A percentile compares a stretch with the other conserved stretches of the same genome.
These are phyloP conservation scores for Myiopsitta monachus DNA, from an alignment of 2,113 vertebrate genomes.

Conservation along the genomic window DNA sequence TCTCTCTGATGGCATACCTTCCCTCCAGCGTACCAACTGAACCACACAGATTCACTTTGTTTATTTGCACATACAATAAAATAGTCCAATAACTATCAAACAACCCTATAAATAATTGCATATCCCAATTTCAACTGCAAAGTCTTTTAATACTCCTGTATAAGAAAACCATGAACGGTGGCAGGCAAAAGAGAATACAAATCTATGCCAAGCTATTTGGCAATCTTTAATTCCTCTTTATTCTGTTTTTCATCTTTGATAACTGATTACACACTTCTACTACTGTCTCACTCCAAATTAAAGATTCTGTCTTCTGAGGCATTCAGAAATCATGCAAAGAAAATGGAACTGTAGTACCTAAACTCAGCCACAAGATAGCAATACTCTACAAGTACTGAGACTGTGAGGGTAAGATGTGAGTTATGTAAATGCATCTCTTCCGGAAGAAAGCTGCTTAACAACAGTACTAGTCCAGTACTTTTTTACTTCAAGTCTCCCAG, in stretches of 20 bases:
- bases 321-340: accelerated
- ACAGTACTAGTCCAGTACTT: not conserved
- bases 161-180: not conserved
- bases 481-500: not conserved
- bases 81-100: not conserved
- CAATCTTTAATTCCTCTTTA: not conserved
- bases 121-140: not conserved
- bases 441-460: not conserved
- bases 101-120: not conserved
- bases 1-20: too few relatives aligned
- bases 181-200: not conserved
- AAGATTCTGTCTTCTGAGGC: not conserved
- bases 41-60: too few relatives aligned
- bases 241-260: not conserved
- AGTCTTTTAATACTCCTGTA: not conserved
- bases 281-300: not conserved
- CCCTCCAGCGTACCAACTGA: too few relatives aligned
- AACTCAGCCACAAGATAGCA: not conserved
- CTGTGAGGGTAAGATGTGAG: accelerated
- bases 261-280: not conserved
- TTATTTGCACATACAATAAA: not conserved
- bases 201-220: not conserved
- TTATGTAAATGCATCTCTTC: not conserved
- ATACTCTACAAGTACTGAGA: not conserved
- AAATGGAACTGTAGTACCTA: not conserved